Evolutionary conservation across 2,797 vertebrate genomes (phyloP), one percentile per base, ranked within the genome.

Genomic region (Crenichthys baileyi): DNA sequence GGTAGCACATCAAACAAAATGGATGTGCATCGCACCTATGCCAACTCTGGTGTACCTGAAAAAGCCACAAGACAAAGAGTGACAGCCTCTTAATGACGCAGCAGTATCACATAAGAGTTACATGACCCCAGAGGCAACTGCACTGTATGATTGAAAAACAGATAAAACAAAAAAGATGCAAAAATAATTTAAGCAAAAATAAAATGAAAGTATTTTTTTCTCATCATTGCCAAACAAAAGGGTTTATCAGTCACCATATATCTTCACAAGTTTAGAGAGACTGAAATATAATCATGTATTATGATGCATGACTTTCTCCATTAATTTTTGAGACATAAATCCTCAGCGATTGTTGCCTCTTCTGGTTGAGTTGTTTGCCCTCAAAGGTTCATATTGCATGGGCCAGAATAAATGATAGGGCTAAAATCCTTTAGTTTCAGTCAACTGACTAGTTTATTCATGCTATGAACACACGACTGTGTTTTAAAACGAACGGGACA

Each of bases 391-490:
- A 68, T n/a, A 77, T 86, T 61, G 83, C 72, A 55, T 79, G 55
- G 46, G 46, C 75, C 79, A 79, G 72, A 76, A 84, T 74, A 53
- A 87, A 85, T 74, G 74, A 85, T 79, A 70, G 46, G 73, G 61
- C 36, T 82, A 44, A 29, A 76, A 72, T 85, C 55, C 78, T 82
- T 50, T 36, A 24, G 79, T 78, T 84, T 78, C 76, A 81, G n/a
- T 84, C 77, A 55, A 72, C 75, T 68, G 79, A 75, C 76, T 78
- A 39, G 56, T 73, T 77, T 77, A 78, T 76, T 76, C 31, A 76
- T 83, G 61, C 48, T 71, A 51, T 61, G 44, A 79, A 74, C 67
- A 77, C 77, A 70, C 61, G 71, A 75, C 72, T 79, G 24, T 65
- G 83, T 41, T 75, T 78, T 58, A 31, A 71, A 67, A 39, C 39